Conservation (phyloP, 2,888 invertebrate genomes). For the Branchellion lobata region DNA sequence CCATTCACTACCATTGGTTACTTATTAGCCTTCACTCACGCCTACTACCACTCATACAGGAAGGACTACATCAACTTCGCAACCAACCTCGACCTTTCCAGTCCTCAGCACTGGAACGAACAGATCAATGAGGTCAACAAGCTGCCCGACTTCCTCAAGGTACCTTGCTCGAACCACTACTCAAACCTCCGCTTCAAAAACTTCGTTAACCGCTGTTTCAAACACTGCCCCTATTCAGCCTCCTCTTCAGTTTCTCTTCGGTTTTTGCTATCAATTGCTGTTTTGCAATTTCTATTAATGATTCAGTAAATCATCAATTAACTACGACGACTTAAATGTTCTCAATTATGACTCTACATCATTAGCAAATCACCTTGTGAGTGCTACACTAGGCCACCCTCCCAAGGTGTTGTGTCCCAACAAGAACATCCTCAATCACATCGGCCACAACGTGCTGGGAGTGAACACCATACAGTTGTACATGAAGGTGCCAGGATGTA, state of each 20-base stretch:
- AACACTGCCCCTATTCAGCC: too few relatives aligned
- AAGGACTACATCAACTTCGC: constrained; percentile 74
- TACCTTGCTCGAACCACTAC: constrained; percentile 48
- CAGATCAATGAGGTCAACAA: constrained; percentile 94
- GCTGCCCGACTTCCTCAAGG: constrained; percentile 89
- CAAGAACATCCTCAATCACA: constrained; percentile 95
- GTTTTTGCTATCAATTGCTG: too few relatives aligned
- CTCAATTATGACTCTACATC: too few relatives aligned
- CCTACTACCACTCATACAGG: background rate
- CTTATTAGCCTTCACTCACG: too few relatives aligned
- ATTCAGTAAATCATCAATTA: too few relatives aligned
- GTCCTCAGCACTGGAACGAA: constrained; percentile 90
- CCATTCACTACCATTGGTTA: too few relatives aligned
- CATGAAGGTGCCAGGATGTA: constrained; percentile 77
- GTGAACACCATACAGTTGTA: constrained; percentile 99
- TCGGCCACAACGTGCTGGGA: constrained; percentile 95
- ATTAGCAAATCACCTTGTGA: too few relatives aligned
- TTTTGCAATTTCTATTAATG: too few relatives aligned
- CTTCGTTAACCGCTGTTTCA: too few relatives aligned
- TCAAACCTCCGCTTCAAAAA: background rate
- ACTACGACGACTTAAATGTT: too few relatives aligned
- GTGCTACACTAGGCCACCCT: too few relatives aligned
- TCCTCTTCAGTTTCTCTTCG: too few relatives aligned
- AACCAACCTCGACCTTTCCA: constrained; percentile 96
- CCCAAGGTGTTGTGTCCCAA: constrained; percentile 77